phyloP scores from a whole-genome alignment of 2,797 vertebrate species.

The Manis pentadactyla region DNA sequence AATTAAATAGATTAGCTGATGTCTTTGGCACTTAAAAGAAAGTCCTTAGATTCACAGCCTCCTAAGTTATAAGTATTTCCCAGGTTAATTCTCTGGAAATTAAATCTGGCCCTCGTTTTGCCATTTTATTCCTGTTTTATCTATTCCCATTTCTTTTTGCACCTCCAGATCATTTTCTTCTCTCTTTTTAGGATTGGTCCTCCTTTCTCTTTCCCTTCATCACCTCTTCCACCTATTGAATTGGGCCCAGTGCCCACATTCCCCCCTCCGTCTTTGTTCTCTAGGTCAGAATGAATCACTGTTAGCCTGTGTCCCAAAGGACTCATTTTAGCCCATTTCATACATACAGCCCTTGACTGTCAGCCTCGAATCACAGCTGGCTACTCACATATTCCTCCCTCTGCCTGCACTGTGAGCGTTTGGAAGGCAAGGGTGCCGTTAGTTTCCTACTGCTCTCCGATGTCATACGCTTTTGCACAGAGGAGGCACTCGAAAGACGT shows the following conservation, averaged over 20 bases:
- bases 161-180: conserved; percentile 3
- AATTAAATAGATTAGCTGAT: conserved; percentile 80
- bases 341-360: not conserved
- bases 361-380: not conserved
- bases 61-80: conserved; percentile 72
- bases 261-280: not conserved
- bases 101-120: conserved; percentile 68
- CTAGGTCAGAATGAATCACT: not conserved
- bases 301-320: accelerated
- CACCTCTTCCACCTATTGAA: not conserved
- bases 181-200: not conserved
- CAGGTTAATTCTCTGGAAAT: conserved; percentile 74
- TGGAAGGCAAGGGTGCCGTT: not conserved
- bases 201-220: not conserved
- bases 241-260: not conserved
- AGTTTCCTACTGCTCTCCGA: not conserved
- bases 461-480: not conserved
- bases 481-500: not conserved
- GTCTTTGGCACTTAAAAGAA: conserved; percentile 74
- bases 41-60: conserved; percentile 63
- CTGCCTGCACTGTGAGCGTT: not conserved
- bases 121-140: conserved; percentile 6
- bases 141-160: conserved; percentile 58
- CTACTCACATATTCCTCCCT: not conserved
- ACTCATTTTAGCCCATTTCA: not conserved